A percentile compares a stretch with the other conserved stretches of the same genome.
phyloP scores from a whole-genome alignment of 2,797 vertebrate species.

The Telmatherina bonti region DNA sequence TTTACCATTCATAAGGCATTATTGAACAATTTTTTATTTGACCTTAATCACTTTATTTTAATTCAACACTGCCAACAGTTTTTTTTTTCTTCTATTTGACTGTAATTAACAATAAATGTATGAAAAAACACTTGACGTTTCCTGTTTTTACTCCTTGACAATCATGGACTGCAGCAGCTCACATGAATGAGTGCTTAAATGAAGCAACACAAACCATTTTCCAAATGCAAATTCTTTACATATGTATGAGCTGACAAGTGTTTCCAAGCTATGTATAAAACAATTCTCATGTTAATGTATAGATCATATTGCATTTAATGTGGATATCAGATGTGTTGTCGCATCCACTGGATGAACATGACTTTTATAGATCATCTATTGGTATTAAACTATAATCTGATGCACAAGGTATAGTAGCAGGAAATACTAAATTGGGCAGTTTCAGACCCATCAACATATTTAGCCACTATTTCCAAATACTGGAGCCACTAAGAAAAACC shows the following conservation, averaged over 20 bases:
- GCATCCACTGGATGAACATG: too few species aligned
- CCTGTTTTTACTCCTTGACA: slow-evolving; percentile 12
- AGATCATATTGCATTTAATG: background rate
- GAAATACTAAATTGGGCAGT: background rate
- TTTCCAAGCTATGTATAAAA: background rate
- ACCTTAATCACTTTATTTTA: slow-evolving; percentile 61
- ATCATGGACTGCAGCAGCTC: background rate
- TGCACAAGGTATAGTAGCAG: background rate
- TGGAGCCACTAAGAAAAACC: background rate
- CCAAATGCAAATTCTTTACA: slow-evolving; percentile 34
- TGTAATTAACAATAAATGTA: slow-evolving; percentile 77
- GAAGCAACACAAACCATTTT: slow-evolving; percentile 6
- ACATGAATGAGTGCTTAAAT: background rate
- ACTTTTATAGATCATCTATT: background rate
- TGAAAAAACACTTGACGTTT: slow-evolving; percentile 27
- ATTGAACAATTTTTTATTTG: slow-evolving; percentile 47
- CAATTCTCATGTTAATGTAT: background rate
- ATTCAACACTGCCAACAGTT: slow-evolving; percentile 72
- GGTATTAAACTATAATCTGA: background rate
- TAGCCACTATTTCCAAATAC: slow-evolving; percentile 1
- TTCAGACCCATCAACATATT: too few species aligned
- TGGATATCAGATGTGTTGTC: background rate
- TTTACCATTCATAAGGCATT: slow-evolving; percentile 22
- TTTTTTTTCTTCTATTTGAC: slow-evolving; percentile 66
- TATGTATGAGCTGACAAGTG: background rate